These are phyloP conservation scores for Acipenser ruthenus DNA, from an alignment of 2,797 vertebrate genomes.

Conservation along the genomic window DNA sequence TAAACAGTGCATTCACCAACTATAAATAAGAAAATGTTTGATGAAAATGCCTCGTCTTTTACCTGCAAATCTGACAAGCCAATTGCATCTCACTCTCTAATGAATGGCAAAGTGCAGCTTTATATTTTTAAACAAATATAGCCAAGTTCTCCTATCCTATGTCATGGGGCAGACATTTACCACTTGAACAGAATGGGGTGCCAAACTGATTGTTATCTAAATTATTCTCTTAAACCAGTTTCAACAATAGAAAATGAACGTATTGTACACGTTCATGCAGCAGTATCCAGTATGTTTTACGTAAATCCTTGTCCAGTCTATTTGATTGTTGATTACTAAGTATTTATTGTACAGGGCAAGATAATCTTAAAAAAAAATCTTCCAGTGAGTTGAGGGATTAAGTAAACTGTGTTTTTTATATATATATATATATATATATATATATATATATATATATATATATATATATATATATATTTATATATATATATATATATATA, in stretches of 20 bases:
- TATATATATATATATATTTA: too few species aligned
- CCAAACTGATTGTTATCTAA: background rate
- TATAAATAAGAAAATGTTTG: background rate
- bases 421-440: too few species aligned
- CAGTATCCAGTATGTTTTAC: too few species aligned
- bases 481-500: too few species aligned
- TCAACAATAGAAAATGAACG: background rate
- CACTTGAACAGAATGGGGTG: background rate
- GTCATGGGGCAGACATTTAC: background rate
- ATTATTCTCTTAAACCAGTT: background rate
- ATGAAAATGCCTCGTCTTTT: background rate
- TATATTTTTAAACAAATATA: background rate
- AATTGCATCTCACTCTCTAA: background rate
- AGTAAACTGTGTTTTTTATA: too few species aligned
- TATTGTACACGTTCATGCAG: too few species aligned
- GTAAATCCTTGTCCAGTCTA: too few species aligned
- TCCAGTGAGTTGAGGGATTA: too few species aligned
- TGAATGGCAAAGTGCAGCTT: constrained; percentile 1
- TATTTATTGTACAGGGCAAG: too few species aligned
- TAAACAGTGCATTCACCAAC: background rate
- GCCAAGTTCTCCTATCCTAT: background rate
- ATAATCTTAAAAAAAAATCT: too few species aligned
- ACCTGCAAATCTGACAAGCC: background rate
- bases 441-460: too few species aligned
- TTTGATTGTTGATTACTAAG: too few species aligned